Evolutionary conservation across 2,113 vertebrate genomes (phyloP).

Genomic region (Polypterus senegalus): DNA sequence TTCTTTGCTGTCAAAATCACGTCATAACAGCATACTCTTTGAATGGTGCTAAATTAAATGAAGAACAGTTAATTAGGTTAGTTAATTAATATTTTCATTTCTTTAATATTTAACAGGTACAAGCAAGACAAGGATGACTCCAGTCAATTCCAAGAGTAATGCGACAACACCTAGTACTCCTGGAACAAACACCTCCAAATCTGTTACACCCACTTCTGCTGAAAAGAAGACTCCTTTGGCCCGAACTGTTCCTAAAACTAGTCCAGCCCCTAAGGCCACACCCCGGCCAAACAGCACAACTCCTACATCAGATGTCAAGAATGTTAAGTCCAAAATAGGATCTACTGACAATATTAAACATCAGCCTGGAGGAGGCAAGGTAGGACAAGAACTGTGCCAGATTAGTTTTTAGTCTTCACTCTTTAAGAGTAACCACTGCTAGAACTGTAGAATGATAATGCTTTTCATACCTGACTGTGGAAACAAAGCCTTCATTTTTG

Average conservation of each 20-base stretch:
- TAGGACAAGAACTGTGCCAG: constrained; percentile 26
- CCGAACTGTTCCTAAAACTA: constrained; percentile 24
- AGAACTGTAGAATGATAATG: neutral
- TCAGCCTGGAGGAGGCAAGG: constrained; percentile 89
- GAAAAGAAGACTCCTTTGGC: constrained; percentile 50
- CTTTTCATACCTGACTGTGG: neutral
- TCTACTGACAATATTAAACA: constrained; percentile 86
- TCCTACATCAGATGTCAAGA: constrained; percentile 58
- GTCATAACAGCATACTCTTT: no score
- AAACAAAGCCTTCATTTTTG: neutral
- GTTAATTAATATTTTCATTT: no score
- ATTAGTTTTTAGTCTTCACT: neutral
- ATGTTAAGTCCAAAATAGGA: constrained; percentile 75
- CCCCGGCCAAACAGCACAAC: constrained; percentile 29
- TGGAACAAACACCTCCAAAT: constrained; percentile 36
- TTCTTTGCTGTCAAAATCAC: no score
- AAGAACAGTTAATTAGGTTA: no score
- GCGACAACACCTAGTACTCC: constrained; percentile 33
- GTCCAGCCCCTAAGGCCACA: constrained; percentile 21
- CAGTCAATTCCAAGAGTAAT: constrained; percentile 31
- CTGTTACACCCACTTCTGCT: constrained; percentile 31
- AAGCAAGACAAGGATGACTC: constrained; percentile 50
- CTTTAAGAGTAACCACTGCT: neutral
- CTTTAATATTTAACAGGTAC: no score
- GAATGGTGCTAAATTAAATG: no score